Evolutionary conservation across 2,113 vertebrate genomes (phyloP), one percentile per base, ranked within the genome.

Genomic region (Terrapene triunguis): DNA sequence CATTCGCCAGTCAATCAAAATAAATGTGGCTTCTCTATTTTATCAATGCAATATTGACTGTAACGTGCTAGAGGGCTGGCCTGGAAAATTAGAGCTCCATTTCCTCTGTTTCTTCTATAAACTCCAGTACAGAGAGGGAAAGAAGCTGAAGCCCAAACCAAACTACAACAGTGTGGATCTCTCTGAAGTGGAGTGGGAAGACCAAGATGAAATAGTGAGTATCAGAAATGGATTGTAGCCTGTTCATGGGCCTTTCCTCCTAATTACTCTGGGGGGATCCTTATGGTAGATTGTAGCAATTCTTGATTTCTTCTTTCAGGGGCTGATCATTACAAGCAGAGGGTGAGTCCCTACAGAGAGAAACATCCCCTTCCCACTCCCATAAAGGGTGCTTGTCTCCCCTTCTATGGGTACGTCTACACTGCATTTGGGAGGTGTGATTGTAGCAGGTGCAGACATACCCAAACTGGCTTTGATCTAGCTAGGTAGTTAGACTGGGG

Each of bases 131-230:
- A 99, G 98, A 96, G 99, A 99, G 72, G 99, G 99, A 13, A 99
- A 99, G 97, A 99, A 99, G 76, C 96, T 99, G 65, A 99, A 98
- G 88, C 99, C 99, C 17, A 99, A 99, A 93, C 99, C 99, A 0
- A 99, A 99, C 96, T 99, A 99, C 96, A 99, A 99, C 98, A 99
- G 99, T 0, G 99, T 99, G 76, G 99, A 99, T 89, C 98, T 99
- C 83, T 98, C 98, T 1, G 99, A 99, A 96, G 99, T 99, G 90
- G 99, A 99, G 94, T 99, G 99, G 99, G 99, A 99, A 96, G 99
- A 99, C 95, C 98, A 50, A 5, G 99, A 99, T 19, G 99, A 99
- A 96, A 98, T 93, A 25, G 99, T 99, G 92, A 98, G 98, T 98
- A 83, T 47, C 44, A 88, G 13, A 89, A 93, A 76, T 38, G 50